A percentile compares a stretch with the other conserved stretches of the same genome.
Conservation (phyloP, 2,113 vertebrate genomes). For the Turdus rufiventris region DNA sequence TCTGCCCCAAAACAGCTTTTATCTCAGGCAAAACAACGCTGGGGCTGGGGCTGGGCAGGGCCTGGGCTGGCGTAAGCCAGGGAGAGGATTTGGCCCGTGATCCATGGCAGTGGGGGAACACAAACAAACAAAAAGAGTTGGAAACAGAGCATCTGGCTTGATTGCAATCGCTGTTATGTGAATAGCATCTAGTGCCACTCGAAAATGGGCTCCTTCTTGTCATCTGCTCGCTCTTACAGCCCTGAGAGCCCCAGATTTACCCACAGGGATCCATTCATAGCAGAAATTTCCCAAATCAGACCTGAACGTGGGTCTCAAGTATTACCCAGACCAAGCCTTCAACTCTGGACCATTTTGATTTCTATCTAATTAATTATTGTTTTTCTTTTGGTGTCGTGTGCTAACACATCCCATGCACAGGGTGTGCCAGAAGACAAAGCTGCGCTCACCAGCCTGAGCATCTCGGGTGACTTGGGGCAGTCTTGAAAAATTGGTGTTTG, state of each 20-base stretch:
- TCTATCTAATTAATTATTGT: not conserved
- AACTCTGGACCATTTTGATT: not conserved
- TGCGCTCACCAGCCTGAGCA: not conserved
- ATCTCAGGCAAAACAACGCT: not conserved
- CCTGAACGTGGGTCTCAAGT: not conserved
- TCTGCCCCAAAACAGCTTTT: not conserved
- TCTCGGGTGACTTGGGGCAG: not conserved
- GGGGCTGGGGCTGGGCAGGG: not conserved
- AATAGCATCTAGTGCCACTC: not conserved
- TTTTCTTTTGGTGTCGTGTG: not conserved
- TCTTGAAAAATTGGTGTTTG: not conserved
- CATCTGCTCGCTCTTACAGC: not conserved
- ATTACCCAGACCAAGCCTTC: not conserved
- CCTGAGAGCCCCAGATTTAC: not conserved
- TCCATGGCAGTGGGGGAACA: not conserved
- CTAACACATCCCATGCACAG: not conserved
- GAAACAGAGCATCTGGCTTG: not conserved
- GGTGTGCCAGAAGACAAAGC: not conserved
- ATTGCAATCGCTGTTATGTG: not conserved
- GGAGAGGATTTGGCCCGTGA: not conserved
- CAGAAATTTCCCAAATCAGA: not conserved
- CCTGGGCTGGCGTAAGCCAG: not conserved
- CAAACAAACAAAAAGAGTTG: not conserved
- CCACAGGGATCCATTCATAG: fast-evolving
- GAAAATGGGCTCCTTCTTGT: not conserved